Base-by-base conservation (phyloP, 2,797 vertebrate genomes). In the Schizopygopsis pylzovi region DNA sequence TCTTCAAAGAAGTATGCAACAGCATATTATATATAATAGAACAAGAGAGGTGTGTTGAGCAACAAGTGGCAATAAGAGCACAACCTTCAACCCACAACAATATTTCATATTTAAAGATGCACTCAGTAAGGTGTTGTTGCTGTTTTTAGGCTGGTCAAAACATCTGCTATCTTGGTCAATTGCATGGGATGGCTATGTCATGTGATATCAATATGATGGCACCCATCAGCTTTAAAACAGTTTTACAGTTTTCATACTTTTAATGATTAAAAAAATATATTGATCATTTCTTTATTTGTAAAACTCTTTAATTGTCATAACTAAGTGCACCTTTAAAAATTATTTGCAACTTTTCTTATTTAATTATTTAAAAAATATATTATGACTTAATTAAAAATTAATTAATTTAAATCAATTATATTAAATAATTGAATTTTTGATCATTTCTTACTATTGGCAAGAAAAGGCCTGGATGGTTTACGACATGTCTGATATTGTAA, bases 11-110 rank as follows among this genome's bases (percentile, higher is more conserved):
- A 43, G n/a, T 8, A 2, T 43, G 67, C 39, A 43, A 18, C 5
- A 45, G 18, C 16, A 71, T 43, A 18, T 25, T 43, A 25, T 73
- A 47, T 8, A 16, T 37, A n/a, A 79, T n/a, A 79, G 2, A 61
- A 61, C 37, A 70, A 11, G 4, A 54, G 65, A 70, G 9, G 1
- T 68, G 28, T 67, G 25, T 49, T n/a, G 43, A 80, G 61, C 79
- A 81, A 54, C 22, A 81, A 81, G 47, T 71, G 22, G 33, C 47
- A 56, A 41, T 54, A 82, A 33, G 15, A 72, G 8, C 33, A 54
- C 10, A 77, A 56, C 18, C 9, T 54, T 76, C 16, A 76, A 2
- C 16, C 18, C 73, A 54, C 28, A 52, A 8, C 28, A 56, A 37
- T 25, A 61, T 79, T 43, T n/a, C 20, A 77, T 22, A 54, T 4